These are phyloP conservation scores for Hydrozoanthus tunicans DNA, from an alignment of 64 coral and sea anemone genomes.

Conservation along the genomic window DNA sequence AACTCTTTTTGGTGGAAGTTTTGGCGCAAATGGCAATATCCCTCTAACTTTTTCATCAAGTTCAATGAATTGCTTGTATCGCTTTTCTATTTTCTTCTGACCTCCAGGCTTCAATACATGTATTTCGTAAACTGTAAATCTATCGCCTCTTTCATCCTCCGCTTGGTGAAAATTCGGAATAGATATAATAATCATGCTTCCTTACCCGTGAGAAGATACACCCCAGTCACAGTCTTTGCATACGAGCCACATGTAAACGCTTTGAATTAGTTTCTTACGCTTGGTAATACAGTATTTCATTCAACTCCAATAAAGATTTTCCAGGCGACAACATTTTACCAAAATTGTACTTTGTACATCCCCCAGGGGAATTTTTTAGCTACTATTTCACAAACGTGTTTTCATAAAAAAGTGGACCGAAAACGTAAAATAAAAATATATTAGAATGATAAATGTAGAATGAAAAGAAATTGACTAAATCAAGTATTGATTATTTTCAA, in stretches of 20 bases:
- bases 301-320: neutral
- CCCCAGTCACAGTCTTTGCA: too few relatives aligned
- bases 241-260: too few relatives aligned
- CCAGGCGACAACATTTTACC: conserved; percentile 17
- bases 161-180: conserved; percentile 82
- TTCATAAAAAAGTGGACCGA: neutral
- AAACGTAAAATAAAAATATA: neutral
- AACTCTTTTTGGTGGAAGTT: conserved; percentile 83
- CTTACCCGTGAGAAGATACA: neutral
- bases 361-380: neutral
- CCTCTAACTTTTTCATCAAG: conserved; percentile 83
- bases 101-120: conserved; percentile 81
- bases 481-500: neutral
- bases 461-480: neutral
- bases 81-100: conserved; percentile 49
- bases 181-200: conserved; percentile 74
- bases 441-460: neutral
- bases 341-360: neutral
- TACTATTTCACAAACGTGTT: neutral
- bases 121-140: conserved; percentile 84
- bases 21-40: conserved; percentile 62
- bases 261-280: too few relatives aligned
- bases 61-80: conserved; percentile 81
- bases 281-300: too few relatives aligned
- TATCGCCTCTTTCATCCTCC: conserved; percentile 74